Evolutionary conservation across 2,113 vertebrate genomes (phyloP), one percentile per base, ranked within the genome.

Genomic region (Stigmatopora argus): DNA sequence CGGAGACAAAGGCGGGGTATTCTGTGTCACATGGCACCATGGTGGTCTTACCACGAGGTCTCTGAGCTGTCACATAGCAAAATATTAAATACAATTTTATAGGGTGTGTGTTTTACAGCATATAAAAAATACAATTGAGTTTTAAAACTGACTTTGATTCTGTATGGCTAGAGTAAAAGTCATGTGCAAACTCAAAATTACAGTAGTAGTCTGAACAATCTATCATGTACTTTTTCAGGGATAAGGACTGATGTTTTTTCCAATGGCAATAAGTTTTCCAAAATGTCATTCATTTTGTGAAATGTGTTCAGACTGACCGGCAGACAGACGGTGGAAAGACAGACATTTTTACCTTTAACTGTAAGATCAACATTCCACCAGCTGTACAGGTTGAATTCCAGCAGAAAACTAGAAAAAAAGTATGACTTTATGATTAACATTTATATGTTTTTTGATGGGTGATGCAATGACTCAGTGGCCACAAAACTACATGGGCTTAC

Each of bases 301-400:
- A 41, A 41, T 41, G 7, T 41, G 38, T 41, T 10, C 9, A 41
- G 38, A 41, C 38, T 9, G 38, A 41, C 38, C 38, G 38, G 26
- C 26, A 31, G 38, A 41, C 38, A 41, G 38, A 41, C 7, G 7
- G 9, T 10, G 9, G 38, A 41, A 0, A 41, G 38, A 41, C 38
- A 41, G 38, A 41, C 38, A 4, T 23, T 61, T 21, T 72, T 78
- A 98, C 97, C 97, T 93, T 93, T 96, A 26, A 91, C 93, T 62
- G 93, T 91, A 60, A 94, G 83, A 73, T 96, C 94, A 2, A 93
- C 87, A 71, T 96, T 93, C 95, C 95, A 99, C 96, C 95, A 98
- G 81, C 93, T 95, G 88, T 94, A 98, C 72, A 98, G 86, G 90
- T 99, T 98, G 85, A 99, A 98, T 83, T 99, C 97, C 74, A 98